Percentiles rank a stretch among this genome's conserved stretches.
These are phyloP conservation scores for Endomychus coccineus DNA, from an alignment of 2,888 invertebrate genomes.

Conservation along the genomic window DNA sequence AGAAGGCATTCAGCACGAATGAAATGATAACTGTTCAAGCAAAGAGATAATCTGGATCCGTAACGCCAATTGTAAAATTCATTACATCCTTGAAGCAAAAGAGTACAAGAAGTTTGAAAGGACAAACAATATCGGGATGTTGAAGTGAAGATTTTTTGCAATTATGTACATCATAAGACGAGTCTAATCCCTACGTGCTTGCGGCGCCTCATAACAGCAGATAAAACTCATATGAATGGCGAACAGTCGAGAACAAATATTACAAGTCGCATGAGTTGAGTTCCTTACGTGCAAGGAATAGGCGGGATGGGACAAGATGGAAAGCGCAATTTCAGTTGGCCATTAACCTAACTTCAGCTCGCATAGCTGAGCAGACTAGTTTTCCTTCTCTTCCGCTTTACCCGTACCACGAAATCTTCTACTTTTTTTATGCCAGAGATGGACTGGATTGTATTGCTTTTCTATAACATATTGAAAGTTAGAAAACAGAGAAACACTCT, in stretches of 20 bases:
- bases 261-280: slow-evolving; percentile 45
- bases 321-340: slow-evolving; percentile 65
- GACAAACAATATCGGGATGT: too few species aligned
- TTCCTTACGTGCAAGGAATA: slow-evolving; percentile 45
- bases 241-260: slow-evolving; percentile 46
- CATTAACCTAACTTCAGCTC: slow-evolving; percentile 62
- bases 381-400: slow-evolving; percentile 33
- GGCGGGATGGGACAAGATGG: slow-evolving; percentile 52
- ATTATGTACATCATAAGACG: slow-evolving; percentile 23
- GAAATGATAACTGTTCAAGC: too few species aligned
- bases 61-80: too few species aligned
- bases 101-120: too few species aligned
- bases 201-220: slow-evolving; percentile 30
- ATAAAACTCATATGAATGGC: slow-evolving; percentile 42
- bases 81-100: too few species aligned
- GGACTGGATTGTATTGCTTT: slow-evolving; percentile 5
- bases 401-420: slow-evolving; percentile 9
- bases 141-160: slow-evolving; percentile 24
- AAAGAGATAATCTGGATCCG: too few species aligned
- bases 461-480: too few species aligned
- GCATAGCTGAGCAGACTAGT: slow-evolving; percentile 47
- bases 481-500: too few species aligned
- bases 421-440: slow-evolving; percentile 15
- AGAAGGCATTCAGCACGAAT: too few species aligned
- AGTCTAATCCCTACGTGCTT: slow-evolving; percentile 40